Percentiles rank a stretch among this genome's conserved stretches.
Evolutionary conservation across 2,888 invertebrate species (phyloP).

Genomic region (Galerucella nymphaeae): DNA sequence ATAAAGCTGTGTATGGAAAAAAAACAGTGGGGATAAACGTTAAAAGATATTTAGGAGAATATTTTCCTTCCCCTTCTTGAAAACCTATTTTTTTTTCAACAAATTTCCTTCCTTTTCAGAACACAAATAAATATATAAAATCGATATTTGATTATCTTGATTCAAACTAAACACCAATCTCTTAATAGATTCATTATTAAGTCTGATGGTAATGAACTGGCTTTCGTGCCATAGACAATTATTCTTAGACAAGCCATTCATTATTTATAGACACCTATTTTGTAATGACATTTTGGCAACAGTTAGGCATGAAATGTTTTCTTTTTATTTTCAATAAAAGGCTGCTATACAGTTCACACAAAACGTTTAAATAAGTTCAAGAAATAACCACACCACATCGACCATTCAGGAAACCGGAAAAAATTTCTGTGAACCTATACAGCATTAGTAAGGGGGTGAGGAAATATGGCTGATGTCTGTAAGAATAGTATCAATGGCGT

Average conservation of each 20-base stretch:
- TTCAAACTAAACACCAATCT: conserved; percentile 3
- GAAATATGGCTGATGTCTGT: too few relatives aligned
- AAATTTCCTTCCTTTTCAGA: not conserved
- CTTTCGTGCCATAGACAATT: conserved; percentile 22
- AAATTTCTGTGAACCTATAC: too few relatives aligned
- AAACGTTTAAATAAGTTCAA: too few relatives aligned
- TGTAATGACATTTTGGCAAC: conserved; percentile 36
- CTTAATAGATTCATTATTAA: conserved; percentile 24
- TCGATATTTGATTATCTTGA: conserved; percentile 12
- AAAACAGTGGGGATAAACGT: too few relatives aligned
- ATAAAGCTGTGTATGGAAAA: not conserved
- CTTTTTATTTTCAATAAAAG: conserved; percentile 16
- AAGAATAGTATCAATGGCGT: too few relatives aligned
- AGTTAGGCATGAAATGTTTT: conserved; percentile 10
- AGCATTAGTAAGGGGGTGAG: too few relatives aligned
- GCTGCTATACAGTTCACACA: not conserved
- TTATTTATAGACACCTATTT: conserved; percentile 42
- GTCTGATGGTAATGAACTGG: conserved; percentile 27
- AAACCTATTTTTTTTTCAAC: not conserved
- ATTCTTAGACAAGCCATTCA: conserved; percentile 29
- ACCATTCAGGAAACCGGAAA: too few relatives aligned
- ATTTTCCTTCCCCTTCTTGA: not conserved
- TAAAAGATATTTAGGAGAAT: not conserved
- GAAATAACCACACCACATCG: too few relatives aligned
- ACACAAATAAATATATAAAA: not conserved